These are phyloP conservation scores for Enteromius unitaeniatus DNA, from an alignment of 2,797 vertebrate genomes.

Conservation along the genomic window DNA sequence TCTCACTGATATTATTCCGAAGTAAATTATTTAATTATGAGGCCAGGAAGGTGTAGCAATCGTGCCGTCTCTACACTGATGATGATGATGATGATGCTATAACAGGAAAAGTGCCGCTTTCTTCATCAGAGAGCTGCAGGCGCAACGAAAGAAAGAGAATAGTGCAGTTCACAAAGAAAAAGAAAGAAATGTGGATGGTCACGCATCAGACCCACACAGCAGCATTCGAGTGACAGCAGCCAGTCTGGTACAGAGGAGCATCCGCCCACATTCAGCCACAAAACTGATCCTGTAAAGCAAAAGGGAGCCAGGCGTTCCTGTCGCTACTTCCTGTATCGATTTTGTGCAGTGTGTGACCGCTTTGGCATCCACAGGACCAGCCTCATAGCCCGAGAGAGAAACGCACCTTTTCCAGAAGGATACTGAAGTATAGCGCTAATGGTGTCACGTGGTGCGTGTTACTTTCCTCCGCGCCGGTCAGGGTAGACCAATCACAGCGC, in stretches of 20 bases:
- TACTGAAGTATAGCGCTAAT: background rate
- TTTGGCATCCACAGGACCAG: constrained; percentile 76
- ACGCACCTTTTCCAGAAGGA: constrained; percentile 1
- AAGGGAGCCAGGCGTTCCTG: constrained; percentile 64
- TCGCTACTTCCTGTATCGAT: constrained; percentile 80
- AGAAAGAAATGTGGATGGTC: background rate
- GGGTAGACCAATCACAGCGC: background rate
- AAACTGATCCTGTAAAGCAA: constrained; percentile 33
- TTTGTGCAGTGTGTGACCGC: constrained; percentile 79
- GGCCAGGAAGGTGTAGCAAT: constrained; percentile 52
- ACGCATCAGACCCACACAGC: constrained; percentile 20
- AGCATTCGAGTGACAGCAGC: constrained; percentile 9
- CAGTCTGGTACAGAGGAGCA: constrained; percentile 11
- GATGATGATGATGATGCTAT: constrained; percentile 67
- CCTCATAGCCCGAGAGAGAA: constrained; percentile 25
- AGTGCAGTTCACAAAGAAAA: constrained; percentile 37
- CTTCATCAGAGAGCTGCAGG: constrained; percentile 70
- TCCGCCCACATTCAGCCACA: constrained; percentile 30
- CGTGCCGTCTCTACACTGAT: constrained; percentile 78
- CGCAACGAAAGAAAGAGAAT: constrained; percentile 51
- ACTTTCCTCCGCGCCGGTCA: background rate
- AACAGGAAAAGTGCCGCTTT: constrained; percentile 79
- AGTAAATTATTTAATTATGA: constrained; percentile 15
- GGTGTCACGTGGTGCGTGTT: background rate
- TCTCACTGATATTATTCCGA: background rate